Percentiles rank a stretch among this genome's conserved stretches.
Conservation (phyloP, 2,113 vertebrate species). For the Mastomys coucha region DNA sequence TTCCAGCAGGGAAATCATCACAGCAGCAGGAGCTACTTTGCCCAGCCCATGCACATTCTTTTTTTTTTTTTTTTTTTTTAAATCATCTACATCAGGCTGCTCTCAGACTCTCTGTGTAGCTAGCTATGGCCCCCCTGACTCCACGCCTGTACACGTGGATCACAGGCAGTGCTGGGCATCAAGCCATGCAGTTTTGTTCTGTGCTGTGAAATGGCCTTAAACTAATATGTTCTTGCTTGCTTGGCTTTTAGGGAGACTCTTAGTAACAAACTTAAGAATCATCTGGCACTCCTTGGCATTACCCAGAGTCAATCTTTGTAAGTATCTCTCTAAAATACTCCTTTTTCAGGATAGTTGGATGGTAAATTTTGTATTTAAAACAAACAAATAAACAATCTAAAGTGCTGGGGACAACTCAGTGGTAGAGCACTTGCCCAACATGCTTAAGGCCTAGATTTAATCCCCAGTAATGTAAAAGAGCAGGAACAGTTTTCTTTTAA, state of each 20-base stretch:
- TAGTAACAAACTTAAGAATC: conserved; percentile 97
- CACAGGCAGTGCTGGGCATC: background rate
- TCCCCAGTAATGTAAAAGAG: background rate
- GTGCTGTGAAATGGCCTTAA: conserved; percentile 14
- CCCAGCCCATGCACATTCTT: too few species aligned
- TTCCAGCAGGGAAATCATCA: background rate
- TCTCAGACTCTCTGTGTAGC: background rate
- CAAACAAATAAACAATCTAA: background rate
- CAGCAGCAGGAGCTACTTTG: too few species aligned
- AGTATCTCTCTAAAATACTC: conserved; percentile 77
- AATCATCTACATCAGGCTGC: background rate
- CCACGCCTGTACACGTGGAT: background rate
- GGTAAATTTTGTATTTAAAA: conserved; percentile 32
- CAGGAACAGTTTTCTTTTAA: background rate
- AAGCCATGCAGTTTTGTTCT: background rate
- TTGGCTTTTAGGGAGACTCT: conserved; percentile 89
- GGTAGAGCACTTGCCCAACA: background rate
- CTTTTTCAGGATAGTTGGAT: conserved; percentile 27
- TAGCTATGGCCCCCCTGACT: too few species aligned
- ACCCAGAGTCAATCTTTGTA: conserved; percentile 96
- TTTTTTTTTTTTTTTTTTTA: too few species aligned
- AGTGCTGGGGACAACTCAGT: background rate
- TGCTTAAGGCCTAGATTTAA: too few species aligned
- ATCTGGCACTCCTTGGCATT: conserved; percentile 97
- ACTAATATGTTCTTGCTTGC: conserved; percentile 54